Conservation (phyloP, 1,140 invertebrate genomes). For the Diuraphis noxia region DNA sequence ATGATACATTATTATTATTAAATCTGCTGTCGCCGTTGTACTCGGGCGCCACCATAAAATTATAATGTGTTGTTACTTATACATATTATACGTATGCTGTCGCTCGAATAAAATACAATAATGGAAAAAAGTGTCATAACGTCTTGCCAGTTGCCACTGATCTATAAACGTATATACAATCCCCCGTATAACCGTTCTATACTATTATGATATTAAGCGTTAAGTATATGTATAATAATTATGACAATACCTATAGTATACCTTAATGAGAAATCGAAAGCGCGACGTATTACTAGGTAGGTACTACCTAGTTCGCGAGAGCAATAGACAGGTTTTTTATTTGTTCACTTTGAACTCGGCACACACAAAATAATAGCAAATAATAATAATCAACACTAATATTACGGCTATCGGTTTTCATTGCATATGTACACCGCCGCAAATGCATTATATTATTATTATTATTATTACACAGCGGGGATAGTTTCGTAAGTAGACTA, state of each 20-base stretch:
- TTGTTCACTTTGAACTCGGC: not conserved
- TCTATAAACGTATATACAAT: not conserved
- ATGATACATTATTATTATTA: not conserved
- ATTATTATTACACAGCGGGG: conserved; percentile 7
- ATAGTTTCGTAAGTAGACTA: conserved; percentile 43
- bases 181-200: not conserved
- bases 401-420: not conserved
- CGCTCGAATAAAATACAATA: not conserved
- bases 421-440: not conserved
- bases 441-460: not conserved
- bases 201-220: not conserved
- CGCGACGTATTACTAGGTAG: not conserved
- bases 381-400: not conserved
- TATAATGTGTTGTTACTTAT: not conserved
- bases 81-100: not conserved
- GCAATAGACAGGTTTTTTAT: not conserved
- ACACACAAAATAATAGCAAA: not conserved
- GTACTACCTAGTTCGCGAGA: not conserved
- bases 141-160: too few species aligned
- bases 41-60: not conserved
- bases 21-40: not conserved
- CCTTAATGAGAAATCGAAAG: not conserved
- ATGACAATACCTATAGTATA: not conserved
- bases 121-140: not conserved
- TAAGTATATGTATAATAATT: not conserved